Base-by-base conservation (phyloP, 1,140 invertebrate genomes). In the Megalopta genalis region DNA sequence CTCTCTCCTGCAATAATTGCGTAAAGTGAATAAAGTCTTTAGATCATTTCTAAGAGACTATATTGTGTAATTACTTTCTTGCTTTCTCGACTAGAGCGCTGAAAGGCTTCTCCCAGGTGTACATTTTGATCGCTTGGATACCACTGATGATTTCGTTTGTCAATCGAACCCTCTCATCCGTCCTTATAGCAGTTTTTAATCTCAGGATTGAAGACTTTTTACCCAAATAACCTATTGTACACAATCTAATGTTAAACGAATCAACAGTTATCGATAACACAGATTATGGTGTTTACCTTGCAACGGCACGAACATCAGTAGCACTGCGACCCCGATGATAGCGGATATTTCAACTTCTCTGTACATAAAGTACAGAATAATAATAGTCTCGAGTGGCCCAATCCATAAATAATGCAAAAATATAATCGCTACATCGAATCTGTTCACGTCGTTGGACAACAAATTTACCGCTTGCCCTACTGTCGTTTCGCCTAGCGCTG, bases 51-150 rank as follows among this genome's bases (percentile, higher is more conserved):
- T 0, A 12, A 42, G 54, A 12, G 10, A 46, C 10, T 46, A 10
- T 0, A 46, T 46, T 46, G 42, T 46, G 42, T 46, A n/a, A 25
- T 89, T 91, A 94, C 94, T 76, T 93, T 86, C 94, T 87, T 16
- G 94, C 93, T 18, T 83, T 83, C 59, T 93, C 90, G 16, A 97
- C 94, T 42, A 97, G 91, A 70, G 94, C 94, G 5, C 95, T 95
- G 88, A 98, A 98, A 0, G 96, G 96, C 74, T 95, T 95, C 90
- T 98, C 97, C 97, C 97, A 98, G 0, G 96, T 95, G 88, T 97
- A 98, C 97, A 98, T 98, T 93, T 99, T 99, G 39, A 96, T 97
- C 2, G 95, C 95, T 80, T 96, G 95, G 37, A 96, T 96, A n/a
- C 95, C 96, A 60, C 94, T 94, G 23, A 98, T 95, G 18, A 98